Conservation (phyloP, 2,888 invertebrate species). For the Troglohyphantes excavatus region DNA sequence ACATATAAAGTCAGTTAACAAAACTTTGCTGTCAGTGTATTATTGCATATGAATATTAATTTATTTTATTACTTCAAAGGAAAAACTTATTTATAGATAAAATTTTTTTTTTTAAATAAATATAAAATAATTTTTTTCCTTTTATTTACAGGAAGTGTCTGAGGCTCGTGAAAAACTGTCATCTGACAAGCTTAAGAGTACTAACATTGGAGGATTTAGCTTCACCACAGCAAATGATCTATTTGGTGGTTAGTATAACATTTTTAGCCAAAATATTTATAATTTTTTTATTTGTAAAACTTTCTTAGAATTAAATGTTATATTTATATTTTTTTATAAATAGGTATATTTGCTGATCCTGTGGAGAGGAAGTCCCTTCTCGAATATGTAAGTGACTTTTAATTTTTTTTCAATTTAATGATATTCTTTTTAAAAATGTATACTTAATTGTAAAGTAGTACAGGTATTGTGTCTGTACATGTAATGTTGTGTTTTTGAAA, state of each 20-base stretch:
- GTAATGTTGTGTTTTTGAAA: no score
- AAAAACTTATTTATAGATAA: no score
- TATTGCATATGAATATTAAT: no score
- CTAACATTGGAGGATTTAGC: constrained; percentile 68
- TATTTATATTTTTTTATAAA: not conserved
- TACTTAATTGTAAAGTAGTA: no score
- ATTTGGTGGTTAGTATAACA: constrained; percentile 58
- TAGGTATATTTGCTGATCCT: constrained; percentile 71
- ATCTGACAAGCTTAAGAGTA: constrained; percentile 68
- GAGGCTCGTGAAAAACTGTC: constrained; percentile 62
- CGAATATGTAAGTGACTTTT: constrained; percentile 54
- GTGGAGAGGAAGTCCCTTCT: constrained; percentile 61
- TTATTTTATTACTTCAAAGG: no score
- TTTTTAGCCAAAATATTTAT: not conserved
- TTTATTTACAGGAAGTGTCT: constrained; percentile 57
- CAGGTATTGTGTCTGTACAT: no score
- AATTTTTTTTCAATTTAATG: no score
- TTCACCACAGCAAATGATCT: constrained; percentile 73
- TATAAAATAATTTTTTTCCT: not conserved
- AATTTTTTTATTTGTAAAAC: not conserved
- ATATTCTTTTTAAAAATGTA: no score
- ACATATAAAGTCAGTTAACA: no score
- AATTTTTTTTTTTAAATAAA: not conserved
- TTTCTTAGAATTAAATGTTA: not conserved
- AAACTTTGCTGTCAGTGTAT: no score